A percentile compares a stretch with the other conserved stretches of the same genome.
These are phyloP conservation scores for Sesamia nonagrioides DNA, from an alignment of 1,140 invertebrate genomes.

Conservation along the genomic window DNA sequence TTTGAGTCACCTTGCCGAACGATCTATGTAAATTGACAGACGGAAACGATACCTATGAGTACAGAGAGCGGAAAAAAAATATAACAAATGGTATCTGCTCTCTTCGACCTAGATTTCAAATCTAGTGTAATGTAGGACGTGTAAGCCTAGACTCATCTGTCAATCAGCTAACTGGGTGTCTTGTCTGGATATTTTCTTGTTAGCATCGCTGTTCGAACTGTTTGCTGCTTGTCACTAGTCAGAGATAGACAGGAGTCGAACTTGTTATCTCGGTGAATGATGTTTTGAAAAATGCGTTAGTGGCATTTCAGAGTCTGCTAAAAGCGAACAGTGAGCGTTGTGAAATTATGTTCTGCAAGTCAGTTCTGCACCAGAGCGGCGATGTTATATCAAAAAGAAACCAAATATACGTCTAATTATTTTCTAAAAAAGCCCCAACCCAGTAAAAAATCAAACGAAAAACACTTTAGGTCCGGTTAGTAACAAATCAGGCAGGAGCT, in stretches of 20 bases:
- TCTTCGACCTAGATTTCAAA: conserved; percentile 44
- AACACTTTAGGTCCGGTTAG: too few species aligned
- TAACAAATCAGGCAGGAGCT: too few species aligned
- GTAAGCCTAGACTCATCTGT: conserved; percentile 30
- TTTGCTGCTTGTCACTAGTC: neutral
- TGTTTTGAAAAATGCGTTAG: neutral
- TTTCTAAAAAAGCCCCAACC: too few species aligned
- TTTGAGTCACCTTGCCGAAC: neutral
- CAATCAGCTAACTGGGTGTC: conserved; percentile 21
- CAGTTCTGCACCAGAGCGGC: too few species aligned
- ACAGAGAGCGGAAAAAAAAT: neutral
- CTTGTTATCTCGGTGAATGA: neutral
- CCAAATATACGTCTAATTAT: too few species aligned
- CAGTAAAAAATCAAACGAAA: too few species aligned
- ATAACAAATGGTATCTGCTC: neutral
- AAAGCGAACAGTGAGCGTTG: too few species aligned
- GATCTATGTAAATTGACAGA: neutral
- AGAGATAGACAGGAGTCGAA: neutral
- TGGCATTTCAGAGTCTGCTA: too few species aligned
- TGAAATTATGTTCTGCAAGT: too few species aligned
- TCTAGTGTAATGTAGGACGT: conserved; percentile 33
- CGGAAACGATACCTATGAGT: neutral
- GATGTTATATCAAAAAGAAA: too few species aligned
- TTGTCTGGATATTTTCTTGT: conserved; percentile 28
- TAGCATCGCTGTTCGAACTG: conserved; percentile 18